Base-by-base conservation (phyloP, 2,113 vertebrate genomes). In the Grammatotria lemairii region DNA sequence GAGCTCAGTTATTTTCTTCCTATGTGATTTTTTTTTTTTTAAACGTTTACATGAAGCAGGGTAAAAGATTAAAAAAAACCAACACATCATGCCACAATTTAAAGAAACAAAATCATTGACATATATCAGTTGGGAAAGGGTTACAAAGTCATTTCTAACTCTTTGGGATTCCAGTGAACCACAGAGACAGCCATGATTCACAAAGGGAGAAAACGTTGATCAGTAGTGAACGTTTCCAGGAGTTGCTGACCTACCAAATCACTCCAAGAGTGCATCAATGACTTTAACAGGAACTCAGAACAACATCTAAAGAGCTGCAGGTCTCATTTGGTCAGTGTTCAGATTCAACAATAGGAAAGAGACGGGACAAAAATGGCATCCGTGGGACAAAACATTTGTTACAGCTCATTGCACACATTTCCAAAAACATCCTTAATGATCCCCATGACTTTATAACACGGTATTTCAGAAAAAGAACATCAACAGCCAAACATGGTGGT, bases 1-100 rank as follows among this genome's bases (percentile, higher is more conserved):
- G 33, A 65, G 33, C 19, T 65, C 33, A 63, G 17, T 63, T 63
- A 7, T n/a, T 63, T 35, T 35, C 31, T 63, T 63, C 28, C 16
- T 19, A 19, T 63, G 28, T 33, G 9, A 28, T 58, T 57, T 31
- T 60, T 17, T 55, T 54, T 26, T 4, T 35, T 35, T 2, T 0
- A 2, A 60, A 17, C 0, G 2, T 65, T 65, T n/a, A 35, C 31
- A 65, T 63, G 31, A n/a, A n/a, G 31, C 17, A 35, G 31, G 28
- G 5, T 63, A 63, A 63, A 63, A 7, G 9, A 6, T 57, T 0
- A 3, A 57, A 58, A 7, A 2, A 5, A 26, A 1, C 0, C 23
- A 63, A n/a, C 31, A 63, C 58, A 35, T 63, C 2, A 63, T 63
- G 31, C 2, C 58, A 19, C 31, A 19, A 63, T 33, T 33, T 63